Evolutionary conservation across 2,113 vertebrate genomes (phyloP).

Genomic region (Centropristis striata): DNA sequence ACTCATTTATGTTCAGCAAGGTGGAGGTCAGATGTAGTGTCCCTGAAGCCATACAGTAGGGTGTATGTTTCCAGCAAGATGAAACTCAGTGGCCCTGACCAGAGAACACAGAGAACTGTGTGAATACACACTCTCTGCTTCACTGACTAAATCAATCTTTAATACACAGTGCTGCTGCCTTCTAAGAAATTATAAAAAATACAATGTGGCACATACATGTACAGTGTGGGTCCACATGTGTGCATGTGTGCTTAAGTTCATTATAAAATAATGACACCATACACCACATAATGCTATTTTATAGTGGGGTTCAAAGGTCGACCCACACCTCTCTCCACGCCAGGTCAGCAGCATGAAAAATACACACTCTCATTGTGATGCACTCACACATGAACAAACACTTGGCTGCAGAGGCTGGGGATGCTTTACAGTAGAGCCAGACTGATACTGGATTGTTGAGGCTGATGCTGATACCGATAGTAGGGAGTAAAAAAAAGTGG

Average conservation of each 20-base stretch:
- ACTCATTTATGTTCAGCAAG: slow-evolving; percentile 74
- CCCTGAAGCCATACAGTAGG: slow-evolving; percentile 65
- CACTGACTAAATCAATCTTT: slow-evolving; percentile 77
- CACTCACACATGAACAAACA: slow-evolving; percentile 31
- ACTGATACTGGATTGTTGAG: too few species aligned
- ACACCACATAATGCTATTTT: slow-evolving; percentile 8
- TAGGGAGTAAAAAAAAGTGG: too few species aligned
- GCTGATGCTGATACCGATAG: too few species aligned
- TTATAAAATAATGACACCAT: slow-evolving; percentile 36
- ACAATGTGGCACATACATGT: slow-evolving; percentile 26
- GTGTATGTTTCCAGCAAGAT: slow-evolving; percentile 53
- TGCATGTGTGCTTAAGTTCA: neutral
- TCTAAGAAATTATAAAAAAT: slow-evolving; percentile 47
- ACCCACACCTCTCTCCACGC: neutral
- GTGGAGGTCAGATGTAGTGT: slow-evolving; percentile 69
- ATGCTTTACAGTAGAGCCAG: too few species aligned
- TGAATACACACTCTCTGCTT: slow-evolving; percentile 67
- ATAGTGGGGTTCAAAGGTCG: slow-evolving; percentile 35
- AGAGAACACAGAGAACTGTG: slow-evolving; percentile 37
- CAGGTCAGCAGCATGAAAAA: slow-evolving; percentile 42
- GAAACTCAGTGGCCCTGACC: slow-evolving; percentile 66
- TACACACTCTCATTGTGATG: slow-evolving; percentile 11
- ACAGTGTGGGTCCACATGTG: slow-evolving; percentile 5
- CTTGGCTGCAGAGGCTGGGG: slow-evolving; percentile 22
- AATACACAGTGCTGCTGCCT: slow-evolving; percentile 51